Base-by-base conservation (phyloP, 1,140 invertebrate species). In the Sycobia sp. region DNA sequence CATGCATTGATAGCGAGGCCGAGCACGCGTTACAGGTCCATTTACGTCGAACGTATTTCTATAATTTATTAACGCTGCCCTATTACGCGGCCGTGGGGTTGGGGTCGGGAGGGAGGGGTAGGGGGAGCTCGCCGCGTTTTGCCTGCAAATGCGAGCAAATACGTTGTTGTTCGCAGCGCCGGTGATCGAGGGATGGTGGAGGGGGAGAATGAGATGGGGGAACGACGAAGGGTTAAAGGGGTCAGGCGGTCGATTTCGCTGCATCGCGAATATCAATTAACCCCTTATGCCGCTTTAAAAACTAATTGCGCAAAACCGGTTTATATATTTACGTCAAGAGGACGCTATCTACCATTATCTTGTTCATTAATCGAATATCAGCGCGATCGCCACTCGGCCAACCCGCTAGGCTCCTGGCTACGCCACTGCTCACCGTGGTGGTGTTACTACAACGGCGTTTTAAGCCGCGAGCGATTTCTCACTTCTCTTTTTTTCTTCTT, bases 41-140 rank as follows among this genome's bases (percentile, higher is more conserved):
- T 65, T 59, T 53, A 54, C 55, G 47, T 58, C 41, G 46, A 43
- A 25, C 55, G 55, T 54, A 65, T 58, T 65, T 65, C 62, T 65
- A 58, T 54, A 65, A 65, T 65, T 65, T 65, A 65, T 65, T 65
- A 65, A 46, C 27, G 13, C 13, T 1, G 1, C 4, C 25, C 36
- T 41, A 56, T 56, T 46, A 18, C 18, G 11, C 8, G 32, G 20
- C 7, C n/a, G 49, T 39, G 49, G 22, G n/a, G n/a, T n/a, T n/a
- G n/a, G n/a, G n/a, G n/a, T n/a, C n/a, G n/a, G n/a, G n/a, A n/a
- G n/a, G n/a, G n/a, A n/a, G n/a, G n/a, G n/a, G n/a, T n/a, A n/a
- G n/a, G n/a, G n/a, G n/a, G n/a, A n/a, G n/a, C n/a, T n/a, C n/a
- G n/a, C 9, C 14, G 46, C 47, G 47, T 51, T 51, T n/a, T 22